Evolutionary conservation across 2,113 vertebrate species (phyloP), one percentile per base, ranked within the genome.

Genomic region (Heptranchias perlo): DNA sequence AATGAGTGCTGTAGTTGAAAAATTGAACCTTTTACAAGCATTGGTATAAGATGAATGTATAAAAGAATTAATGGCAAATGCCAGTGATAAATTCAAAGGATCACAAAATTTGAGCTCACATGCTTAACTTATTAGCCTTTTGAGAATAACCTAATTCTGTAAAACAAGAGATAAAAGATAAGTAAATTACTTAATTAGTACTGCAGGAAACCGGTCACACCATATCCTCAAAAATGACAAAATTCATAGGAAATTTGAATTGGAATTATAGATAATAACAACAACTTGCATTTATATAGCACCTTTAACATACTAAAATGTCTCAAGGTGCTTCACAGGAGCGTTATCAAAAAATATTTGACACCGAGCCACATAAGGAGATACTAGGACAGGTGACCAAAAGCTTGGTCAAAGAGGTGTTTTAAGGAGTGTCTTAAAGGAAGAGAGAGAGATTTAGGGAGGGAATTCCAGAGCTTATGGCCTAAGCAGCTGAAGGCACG

Each of bases 1-100:
- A 95, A 95, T 52, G 47, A 95, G 94, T 95, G 94, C 44, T 69
- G 64, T 69, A 67, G 65, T 69, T 95, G 94, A 95, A 23, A 95
- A 49, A 52, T 69, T 95, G 31, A 95, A 73, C 25, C 94, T 52
- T 95, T 95, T 49, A 95, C 44, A 67, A 64, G 62, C 49, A 94
- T 94, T 94, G 93, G 21, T 64, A 47, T 94, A 95, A 58, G 47
- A 69, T 95, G 39, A 69, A 62, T 93, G 58, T 93, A 35, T 61
- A 92, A 92, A 92, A 92, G 52, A 94, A 31, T 47, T 67, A 47
- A 52, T 69, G 65, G 65, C 8, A 65, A 95, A 95, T 52, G 21
- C 1, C 47, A 69, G 64, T 69, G 39, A 13, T 95, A 49, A 95
- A 49, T 49, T 95, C 65, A 69, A 95, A 52, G 65, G 28, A 47